Evolutionary conservation across 2,888 invertebrate species (phyloP), one percentile per base, ranked within the genome.

Genomic region (Mongoloraphidia duomilia): DNA sequence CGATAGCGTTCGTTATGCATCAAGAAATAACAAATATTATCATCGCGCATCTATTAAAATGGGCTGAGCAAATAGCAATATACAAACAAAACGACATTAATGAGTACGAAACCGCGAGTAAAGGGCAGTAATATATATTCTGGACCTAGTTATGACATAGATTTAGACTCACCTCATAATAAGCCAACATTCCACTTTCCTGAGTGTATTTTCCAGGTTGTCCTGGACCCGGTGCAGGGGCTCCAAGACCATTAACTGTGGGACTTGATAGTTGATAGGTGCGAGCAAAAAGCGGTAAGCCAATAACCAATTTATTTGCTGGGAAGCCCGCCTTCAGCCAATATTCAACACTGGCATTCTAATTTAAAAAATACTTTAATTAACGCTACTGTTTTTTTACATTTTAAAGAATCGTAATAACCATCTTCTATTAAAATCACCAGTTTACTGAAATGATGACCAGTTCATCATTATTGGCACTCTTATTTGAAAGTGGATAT

Each of bases 201-300:
- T 53, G 44, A 1, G 61, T 63, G 40, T 52, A 60, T n/a, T 51
- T 47, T 6, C 63, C 61, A 8, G 56, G 49, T 36, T 53, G 52
- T 8, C 60, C 60, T 1, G 50, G 44, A 12, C 58, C 59, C 3
- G 43, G 50, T 9, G 63, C 62, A 0, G 53, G 33, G 6, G 56
- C 53, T 11, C 68, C 67, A 9, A 67, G 57, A 9, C 63, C 63
- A 47, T 61, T 64, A 3, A 64, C 47, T 8, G 59, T 58, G 11
- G 61, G 56, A 11, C 62, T 55, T 44, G 56, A 41, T 17, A 71
- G 53, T 9, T 62, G 64, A 53, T 61, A 71, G 1, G 66, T 61
- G 38, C 68, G 60, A 1, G 68, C 71, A 52, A 69, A 69, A 2
- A 65, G 56, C 9, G 66, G 65, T 52, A 71, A 59, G 8, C 71